Evolutionary conservation across 2,797 vertebrate genomes (phyloP), one percentile per base, ranked within the genome.

Genomic region (Sebastes diaconus): DNA sequence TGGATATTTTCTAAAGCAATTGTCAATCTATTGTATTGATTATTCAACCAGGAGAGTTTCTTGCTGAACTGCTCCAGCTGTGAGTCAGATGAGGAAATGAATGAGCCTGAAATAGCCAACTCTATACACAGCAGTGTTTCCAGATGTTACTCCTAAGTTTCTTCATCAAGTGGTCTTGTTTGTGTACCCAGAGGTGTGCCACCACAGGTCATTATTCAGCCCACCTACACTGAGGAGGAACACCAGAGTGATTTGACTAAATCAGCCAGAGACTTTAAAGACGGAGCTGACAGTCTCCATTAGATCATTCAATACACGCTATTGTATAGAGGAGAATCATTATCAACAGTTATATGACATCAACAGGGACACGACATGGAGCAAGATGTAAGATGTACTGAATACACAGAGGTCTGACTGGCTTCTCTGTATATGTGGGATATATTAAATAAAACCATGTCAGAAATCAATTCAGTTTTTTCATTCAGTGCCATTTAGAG

Each of bases 181-280:
- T 64, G 27, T 65, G 4, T n/a, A 50, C 46, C 69, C 57, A 30
- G 34, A 60, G 54, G 59, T 50, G n/a, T 22, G 20, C 50, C 50
- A 8, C 36, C 42, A 34, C 60, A 77, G 42, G 42, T 55, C 42
- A 73, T 77, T 82, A 73, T 60, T 52, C 55, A 54, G 54, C 76
- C 39, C 72, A 70, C 71, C 68, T 24, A 5, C 36, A 42, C 68
- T 34, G 72, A 58, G 20, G 72, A 50, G 8, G 34, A 68, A 39
- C 71, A 54, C 24, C 20, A 24, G 55, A 73, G 39, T 29, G 20
- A 64, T 59, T 59, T 36, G 27, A 39, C 54, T 30, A 46, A 79
- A 73, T 60, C 61, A 32, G 27, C 59, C 36, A 46, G 63, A 69
- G 30, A 55, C 46, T 77, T 65, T 27, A 20, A 22, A 66, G 60